phyloP scores from a whole-genome alignment of 2,797 vertebrate genomes.

The Tenualosa ilisha region DNA sequence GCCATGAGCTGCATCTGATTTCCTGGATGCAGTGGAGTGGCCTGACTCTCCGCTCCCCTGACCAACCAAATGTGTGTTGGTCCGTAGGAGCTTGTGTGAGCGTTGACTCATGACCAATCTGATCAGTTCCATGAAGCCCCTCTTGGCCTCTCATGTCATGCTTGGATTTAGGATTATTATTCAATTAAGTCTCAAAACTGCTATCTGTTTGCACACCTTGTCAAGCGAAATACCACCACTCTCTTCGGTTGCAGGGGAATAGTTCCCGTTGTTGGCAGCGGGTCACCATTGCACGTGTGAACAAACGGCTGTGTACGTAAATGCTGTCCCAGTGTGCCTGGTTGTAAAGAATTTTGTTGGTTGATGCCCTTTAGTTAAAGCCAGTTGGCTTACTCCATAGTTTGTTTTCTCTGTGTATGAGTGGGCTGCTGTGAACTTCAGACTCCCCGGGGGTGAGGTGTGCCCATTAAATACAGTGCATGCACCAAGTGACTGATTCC shows the following conservation, averaged over 20 bases:
- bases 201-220: conserved; percentile 27
- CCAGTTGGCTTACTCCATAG: neutral
- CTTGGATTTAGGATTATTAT: conserved; percentile 59
- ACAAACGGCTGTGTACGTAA: neutral
- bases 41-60: neutral
- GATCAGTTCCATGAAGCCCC: conserved; percentile 45
- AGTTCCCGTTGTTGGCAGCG: neutral
- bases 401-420: neutral
- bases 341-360: neutral
- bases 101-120: conserved; percentile 52
- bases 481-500: neutral
- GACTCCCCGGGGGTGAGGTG: neutral
- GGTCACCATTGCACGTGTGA: neutral
- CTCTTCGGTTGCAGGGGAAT: neutral
- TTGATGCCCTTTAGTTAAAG: neutral
- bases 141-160: conserved; percentile 25
- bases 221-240: conserved; percentile 47
- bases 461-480: neutral
- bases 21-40: neutral
- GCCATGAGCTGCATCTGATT: neutral
- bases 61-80: conserved; percentile 22
- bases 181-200: conserved; percentile 52
- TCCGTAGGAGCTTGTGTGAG: conserved; percentile 42
- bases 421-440: neutral
- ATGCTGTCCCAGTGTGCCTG: neutral